Evolutionary conservation across 2,113 vertebrate species (phyloP).

Genomic region (Erinaceus europaeus): DNA sequence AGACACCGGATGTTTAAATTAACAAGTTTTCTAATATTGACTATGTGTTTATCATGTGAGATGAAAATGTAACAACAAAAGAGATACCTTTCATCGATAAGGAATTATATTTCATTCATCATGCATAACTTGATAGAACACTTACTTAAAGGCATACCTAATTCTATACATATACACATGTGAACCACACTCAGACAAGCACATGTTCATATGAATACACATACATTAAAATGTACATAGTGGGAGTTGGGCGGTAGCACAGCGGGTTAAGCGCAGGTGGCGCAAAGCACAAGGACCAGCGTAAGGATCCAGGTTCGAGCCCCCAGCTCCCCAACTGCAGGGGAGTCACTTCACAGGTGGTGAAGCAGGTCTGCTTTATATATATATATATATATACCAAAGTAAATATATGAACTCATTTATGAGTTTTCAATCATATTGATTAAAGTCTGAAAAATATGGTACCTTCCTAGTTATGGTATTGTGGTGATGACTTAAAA

Average conservation of each 20-base stretch:
- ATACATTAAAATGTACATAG: neutral
- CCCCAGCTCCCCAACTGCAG: too few species aligned
- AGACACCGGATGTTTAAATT: slow-evolving; percentile 28
- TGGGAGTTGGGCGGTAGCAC: too few species aligned
- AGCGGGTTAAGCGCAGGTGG: too few species aligned
- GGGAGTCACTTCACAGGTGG: too few species aligned
- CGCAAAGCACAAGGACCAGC: too few species aligned
- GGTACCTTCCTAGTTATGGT: slow-evolving; percentile 51
- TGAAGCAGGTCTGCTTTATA: too few species aligned
- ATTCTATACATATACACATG: neutral
- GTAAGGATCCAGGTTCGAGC: too few species aligned
- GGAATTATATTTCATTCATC: neutral
- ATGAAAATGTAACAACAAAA: neutral
- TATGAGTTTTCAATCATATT: neutral
- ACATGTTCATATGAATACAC: neutral
- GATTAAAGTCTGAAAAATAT: slow-evolving; percentile 35
- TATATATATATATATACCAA: too few species aligned
- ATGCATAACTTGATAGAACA: neutral
- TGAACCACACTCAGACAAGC: neutral
- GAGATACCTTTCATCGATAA: neutral
- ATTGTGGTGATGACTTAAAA: slow-evolving; percentile 42
- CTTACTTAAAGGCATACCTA: neutral
- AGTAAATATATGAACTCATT: neutral
- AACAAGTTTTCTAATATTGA: neutral
- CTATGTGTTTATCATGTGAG: neutral